Conservation (phyloP, 2,888 invertebrate species). For the Heliconius sara region DNA sequence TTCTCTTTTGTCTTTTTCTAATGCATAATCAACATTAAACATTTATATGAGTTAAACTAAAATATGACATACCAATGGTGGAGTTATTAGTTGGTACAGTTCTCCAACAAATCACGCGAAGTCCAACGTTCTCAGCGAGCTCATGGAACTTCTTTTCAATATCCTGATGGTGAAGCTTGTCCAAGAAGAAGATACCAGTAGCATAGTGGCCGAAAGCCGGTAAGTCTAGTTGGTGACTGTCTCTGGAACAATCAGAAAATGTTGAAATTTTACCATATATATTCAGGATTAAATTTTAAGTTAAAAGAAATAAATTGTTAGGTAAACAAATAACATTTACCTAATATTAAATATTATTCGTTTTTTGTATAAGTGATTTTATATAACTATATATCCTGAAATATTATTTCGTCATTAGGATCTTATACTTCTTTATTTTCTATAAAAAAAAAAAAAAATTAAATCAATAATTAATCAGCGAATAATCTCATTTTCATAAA, state of each 20-base stretch:
- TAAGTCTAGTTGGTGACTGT: slow-evolving; percentile 90
- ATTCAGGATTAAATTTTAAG: background rate
- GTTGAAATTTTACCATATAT: background rate
- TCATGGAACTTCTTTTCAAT: slow-evolving; percentile 92
- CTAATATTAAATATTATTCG: background rate
- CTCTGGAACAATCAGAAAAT: slow-evolving; percentile 79
- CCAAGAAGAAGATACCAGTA: slow-evolving; percentile 97
- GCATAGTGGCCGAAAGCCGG: slow-evolving; percentile 96
- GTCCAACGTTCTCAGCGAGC: slow-evolving; percentile 90
- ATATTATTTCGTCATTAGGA: too few relatives aligned
- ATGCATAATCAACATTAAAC: slow-evolving; percentile 27
- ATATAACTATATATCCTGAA: too few relatives aligned
- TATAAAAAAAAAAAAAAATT: too few relatives aligned
- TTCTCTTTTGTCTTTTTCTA: slow-evolving; percentile 11
- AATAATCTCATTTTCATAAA: too few relatives aligned
- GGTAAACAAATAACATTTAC: background rate
- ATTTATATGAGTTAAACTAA: background rate
- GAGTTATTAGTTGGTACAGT: slow-evolving; percentile 94
- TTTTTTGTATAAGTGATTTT: background rate
- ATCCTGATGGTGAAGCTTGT: slow-evolving; percentile 90
- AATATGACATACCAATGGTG: slow-evolving; percentile 87
- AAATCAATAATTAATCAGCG: too few relatives aligned
- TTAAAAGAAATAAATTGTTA: background rate
- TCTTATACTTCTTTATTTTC: too few relatives aligned
- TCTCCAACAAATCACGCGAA: slow-evolving; percentile 96